Conservation (phyloP, 2,888 invertebrate species). For the Cheilosia variabilis region DNA sequence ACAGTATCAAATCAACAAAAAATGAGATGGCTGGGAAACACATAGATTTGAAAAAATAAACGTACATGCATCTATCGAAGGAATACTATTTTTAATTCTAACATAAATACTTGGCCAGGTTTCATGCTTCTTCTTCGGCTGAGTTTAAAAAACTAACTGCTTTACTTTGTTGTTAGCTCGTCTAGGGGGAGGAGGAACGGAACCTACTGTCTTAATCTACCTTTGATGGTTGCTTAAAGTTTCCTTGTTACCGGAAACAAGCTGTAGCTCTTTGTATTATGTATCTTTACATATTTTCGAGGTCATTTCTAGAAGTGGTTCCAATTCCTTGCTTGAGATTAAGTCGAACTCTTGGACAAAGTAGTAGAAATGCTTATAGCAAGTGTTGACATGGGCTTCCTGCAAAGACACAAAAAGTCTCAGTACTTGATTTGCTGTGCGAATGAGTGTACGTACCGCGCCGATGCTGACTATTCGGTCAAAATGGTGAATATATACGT, state of each 20-base stretch:
- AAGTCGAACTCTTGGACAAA: constrained; percentile 94
- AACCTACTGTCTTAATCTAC: background rate
- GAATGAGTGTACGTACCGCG: constrained; percentile 87
- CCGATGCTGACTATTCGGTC: constrained; percentile 93
- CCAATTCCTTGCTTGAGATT: constrained; percentile 92
- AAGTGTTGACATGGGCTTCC: constrained; percentile 96
- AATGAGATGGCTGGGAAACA: background rate
- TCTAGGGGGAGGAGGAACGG: background rate
- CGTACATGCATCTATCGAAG: background rate
- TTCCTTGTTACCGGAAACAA: background rate
- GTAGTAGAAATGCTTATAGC: constrained; percentile 97
- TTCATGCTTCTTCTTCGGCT: background rate
- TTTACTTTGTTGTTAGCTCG: background rate
- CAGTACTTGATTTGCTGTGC: background rate
- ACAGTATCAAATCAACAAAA: constrained; percentile 1
- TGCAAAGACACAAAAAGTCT: constrained; percentile 52
- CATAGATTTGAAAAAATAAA: background rate
- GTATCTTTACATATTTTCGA: constrained; percentile 88
- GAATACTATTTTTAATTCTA: background rate
- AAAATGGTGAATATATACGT: constrained; percentile 97
- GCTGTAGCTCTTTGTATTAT: constrained; percentile 21
- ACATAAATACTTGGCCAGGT: constrained; percentile 3
- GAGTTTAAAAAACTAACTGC: background rate
- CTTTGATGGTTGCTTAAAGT: background rate
- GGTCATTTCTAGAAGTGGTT: constrained; percentile 92